Conservation (phyloP, 2,888 invertebrate genomes). For the Pristionchus exspectatus region DNA sequence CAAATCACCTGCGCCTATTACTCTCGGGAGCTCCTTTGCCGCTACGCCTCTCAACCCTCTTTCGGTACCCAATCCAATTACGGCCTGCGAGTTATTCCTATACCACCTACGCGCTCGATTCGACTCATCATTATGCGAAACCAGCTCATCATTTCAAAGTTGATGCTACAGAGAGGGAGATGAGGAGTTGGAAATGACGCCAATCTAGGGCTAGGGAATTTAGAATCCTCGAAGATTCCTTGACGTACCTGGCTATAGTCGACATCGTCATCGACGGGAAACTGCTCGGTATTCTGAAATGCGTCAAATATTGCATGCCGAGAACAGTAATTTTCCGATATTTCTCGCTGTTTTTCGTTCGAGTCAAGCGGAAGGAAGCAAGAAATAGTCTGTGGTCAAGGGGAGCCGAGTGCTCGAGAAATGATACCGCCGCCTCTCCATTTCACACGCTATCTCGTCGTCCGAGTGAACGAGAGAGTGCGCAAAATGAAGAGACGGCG, state of each 20-base stretch:
- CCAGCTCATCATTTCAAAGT: conserved; percentile 35
- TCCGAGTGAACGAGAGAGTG: too few species aligned
- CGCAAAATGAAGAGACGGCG: background rate
- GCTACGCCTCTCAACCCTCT: background rate
- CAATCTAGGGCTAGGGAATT: background rate
- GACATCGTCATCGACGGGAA: background rate
- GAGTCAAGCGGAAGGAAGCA: background rate
- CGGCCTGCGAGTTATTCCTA: conserved; percentile 11
- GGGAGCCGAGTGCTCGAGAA: background rate
- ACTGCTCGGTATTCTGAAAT: conserved; percentile 36
- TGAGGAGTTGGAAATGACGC: background rate
- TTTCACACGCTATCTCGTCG: too few species aligned
- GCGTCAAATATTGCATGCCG: background rate
- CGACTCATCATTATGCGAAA: conserved; percentile 3
- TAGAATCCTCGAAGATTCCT: background rate
- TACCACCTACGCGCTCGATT: conserved; percentile 18
- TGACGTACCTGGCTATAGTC: conserved; percentile 38
- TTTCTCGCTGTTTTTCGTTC: background rate
- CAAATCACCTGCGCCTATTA: background rate
- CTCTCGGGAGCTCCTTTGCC: background rate
- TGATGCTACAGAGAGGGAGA: background rate
- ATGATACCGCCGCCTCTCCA: too few species aligned
- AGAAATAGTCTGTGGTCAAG: background rate
- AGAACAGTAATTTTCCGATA: background rate
- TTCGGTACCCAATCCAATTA: background rate